Base-by-base conservation (phyloP, 2,113 vertebrate species). In the Chrysemys picta region DNA sequence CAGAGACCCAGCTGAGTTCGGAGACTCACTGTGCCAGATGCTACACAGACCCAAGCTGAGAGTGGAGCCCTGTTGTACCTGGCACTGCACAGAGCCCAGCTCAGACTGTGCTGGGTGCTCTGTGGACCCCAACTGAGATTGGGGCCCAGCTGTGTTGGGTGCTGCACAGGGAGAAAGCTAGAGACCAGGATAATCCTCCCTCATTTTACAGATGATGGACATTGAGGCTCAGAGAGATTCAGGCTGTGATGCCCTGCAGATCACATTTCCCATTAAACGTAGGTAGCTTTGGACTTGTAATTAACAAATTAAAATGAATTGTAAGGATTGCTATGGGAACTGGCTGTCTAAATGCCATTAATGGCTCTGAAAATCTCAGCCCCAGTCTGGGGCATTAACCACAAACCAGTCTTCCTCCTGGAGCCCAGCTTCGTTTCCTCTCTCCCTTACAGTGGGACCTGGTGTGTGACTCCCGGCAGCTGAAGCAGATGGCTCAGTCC, bases 401-500 rank as follows among this genome's bases (percentile, higher is more conserved):
- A 38, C 35, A n/a, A 69, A 19, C 57, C 57, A 59, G 35, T n/a
- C 35, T 38, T 29, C 42, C 24, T 76, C 38, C 22, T 76, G 42
- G 22, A 45, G 38, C 21, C 10, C 21, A 76, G 24, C 72, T 45
- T 25, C 2, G 3, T 76, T 45, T 76, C 14, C 5, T 0, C 12
- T 42, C 1, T 78, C 89, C 47, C 0, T 0, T 19, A 8, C 96
- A 98, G 98, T 98, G 98, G 98, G 95, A 98, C 91, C 62, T 98
- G 90, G 98, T 98, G 53, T 98, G 98, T 56, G 3, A 89, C 82
- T 90, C 93, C 10, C 93, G 87, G 16, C 96, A 97, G 10, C 91
- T 98, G 90, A 98, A 97, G 94, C 94, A 98, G 93, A 38, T 98
- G 96, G 97, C 98, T 3, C 98, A 98, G 89, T 98, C 98, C 0